Evolutionary conservation across 2,888 invertebrate genomes (phyloP), one percentile per base, ranked within the genome.

Genomic region (Polietes domitor): DNA sequence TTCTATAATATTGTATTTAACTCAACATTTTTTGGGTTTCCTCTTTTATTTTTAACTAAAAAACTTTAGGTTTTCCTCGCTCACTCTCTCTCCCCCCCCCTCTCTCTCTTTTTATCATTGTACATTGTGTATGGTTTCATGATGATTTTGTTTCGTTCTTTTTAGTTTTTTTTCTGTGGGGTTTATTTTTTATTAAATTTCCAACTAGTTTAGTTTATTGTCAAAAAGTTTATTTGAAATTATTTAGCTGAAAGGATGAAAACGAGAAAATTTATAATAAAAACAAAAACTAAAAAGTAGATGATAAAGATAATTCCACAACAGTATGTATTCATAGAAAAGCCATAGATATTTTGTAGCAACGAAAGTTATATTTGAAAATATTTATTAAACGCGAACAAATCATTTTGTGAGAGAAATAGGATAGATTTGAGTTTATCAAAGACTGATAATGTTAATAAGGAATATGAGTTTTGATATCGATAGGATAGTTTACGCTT

Each of bases 191-290:
- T 21, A 21, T 43, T 58, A 58, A 63, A 73, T 80, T 79, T 84
- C 78, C 78, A 81, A 76, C 76, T 76, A 81, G 72, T 81, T 84
- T 84, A 81, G 76, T 81, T 81, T 78, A 84, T 84, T 81, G 76
- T 78, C 76, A 79, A 71, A 82, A 75, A 77, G 24, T 77, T 74
- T 53, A 28, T 75, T 72, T 78, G n/a, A 74, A 80, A 55, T 68
- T 68, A 24, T 68, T 68, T 68, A 68, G 24, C 68, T 19, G 47
- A 47, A 47, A n/a, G n/a, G 41, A 37, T 10, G 10, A 65, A 32
- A 65, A 37, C 19, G 21, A 17, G 32, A 68, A 43, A 68, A 68
- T 12, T 21, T 43, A 6, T 3, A 68, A 37, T 2, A n/a, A 63
- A 61, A 68, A 68, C 19, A 61, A 61, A 61, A 15, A 3, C 7